Conservation (phyloP, 2,113 vertebrate species). For the Gasterosteus aculeatus region DNA sequence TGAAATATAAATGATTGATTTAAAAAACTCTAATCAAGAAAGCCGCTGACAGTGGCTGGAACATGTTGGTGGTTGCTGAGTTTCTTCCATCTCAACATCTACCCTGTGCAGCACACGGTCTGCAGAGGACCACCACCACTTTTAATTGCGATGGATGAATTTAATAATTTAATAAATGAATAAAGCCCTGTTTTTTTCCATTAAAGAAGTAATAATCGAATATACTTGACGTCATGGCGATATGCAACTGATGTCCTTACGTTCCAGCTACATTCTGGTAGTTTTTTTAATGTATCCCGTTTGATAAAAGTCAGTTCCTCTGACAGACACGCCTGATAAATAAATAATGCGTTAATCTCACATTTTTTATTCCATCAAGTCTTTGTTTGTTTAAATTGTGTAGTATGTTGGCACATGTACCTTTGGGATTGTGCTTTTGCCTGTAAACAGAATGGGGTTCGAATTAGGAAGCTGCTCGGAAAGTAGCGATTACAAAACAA, state of each 20-base stretch:
- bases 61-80: too few relatives aligned
- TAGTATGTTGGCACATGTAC: neutral
- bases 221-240: neutral
- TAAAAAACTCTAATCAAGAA: neutral
- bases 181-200: too few relatives aligned
- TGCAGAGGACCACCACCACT: too few relatives aligned
- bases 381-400: neutral
- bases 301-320: too few relatives aligned
- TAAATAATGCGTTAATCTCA: neutral
- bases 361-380: conserved; percentile 6
- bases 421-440: neutral
- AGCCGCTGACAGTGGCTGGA: neutral
- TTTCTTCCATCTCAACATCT: too few relatives aligned
- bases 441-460: neutral
- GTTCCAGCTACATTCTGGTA: neutral
- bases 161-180: too few relatives aligned
- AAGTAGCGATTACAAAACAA: neutral
- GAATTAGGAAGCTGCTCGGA: neutral
- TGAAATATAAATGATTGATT: neutral
- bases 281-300: too few relatives aligned
- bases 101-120: too few relatives aligned
- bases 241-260: conserved; percentile 16
- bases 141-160: too few relatives aligned
- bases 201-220: neutral
- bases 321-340: neutral